Evolutionary conservation across 2,113 vertebrate genomes (phyloP).

Genomic region (Amphiprion ocellaris): DNA sequence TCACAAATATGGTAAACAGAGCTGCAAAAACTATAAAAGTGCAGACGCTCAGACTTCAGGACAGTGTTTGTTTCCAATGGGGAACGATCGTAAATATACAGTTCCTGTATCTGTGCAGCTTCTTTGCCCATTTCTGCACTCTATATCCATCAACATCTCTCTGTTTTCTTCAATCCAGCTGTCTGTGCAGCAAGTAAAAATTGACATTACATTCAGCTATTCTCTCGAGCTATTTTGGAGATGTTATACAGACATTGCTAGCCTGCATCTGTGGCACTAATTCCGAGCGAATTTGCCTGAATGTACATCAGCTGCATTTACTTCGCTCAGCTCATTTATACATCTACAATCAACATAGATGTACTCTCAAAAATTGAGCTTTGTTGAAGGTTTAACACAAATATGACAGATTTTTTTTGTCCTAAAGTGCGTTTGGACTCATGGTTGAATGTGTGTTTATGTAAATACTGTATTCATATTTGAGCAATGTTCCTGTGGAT

Average conservation of each 20-base stretch:
- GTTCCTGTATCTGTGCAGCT: conserved; percentile 33
- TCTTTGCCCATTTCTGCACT: conserved; percentile 12
- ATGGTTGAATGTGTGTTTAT: conserved; percentile 23
- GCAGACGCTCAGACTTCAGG: conserved; percentile 63
- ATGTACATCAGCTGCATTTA: conserved; percentile 34
- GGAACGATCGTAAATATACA: conserved; percentile 24
- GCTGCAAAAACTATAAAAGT: conserved; percentile 55
- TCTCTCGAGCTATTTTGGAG: not conserved
- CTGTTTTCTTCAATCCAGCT: conserved; percentile 18
- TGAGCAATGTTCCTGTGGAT: conserved; percentile 18
- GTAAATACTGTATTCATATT: conserved; percentile 45
- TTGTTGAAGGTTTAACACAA: conserved; percentile 11
- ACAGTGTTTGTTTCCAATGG: conserved; percentile 48
- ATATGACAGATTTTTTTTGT: conserved; percentile 11
- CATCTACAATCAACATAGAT: conserved; percentile 13
- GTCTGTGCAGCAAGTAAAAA: conserved; percentile 7
- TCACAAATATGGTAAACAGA: conserved; percentile 67
- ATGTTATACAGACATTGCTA: not conserved
- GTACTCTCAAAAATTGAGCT: not conserved
- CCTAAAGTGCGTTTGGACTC: not conserved
- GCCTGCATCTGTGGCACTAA: conserved; percentile 8
- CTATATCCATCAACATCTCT: conserved; percentile 13
- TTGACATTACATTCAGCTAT: not conserved
- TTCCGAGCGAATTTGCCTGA: conserved; percentile 30
- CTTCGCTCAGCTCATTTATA: conserved; percentile 19